phyloP scores from a whole-genome alignment of 2,888 invertebrate genomes.

The Hybos culiciformis region DNA sequence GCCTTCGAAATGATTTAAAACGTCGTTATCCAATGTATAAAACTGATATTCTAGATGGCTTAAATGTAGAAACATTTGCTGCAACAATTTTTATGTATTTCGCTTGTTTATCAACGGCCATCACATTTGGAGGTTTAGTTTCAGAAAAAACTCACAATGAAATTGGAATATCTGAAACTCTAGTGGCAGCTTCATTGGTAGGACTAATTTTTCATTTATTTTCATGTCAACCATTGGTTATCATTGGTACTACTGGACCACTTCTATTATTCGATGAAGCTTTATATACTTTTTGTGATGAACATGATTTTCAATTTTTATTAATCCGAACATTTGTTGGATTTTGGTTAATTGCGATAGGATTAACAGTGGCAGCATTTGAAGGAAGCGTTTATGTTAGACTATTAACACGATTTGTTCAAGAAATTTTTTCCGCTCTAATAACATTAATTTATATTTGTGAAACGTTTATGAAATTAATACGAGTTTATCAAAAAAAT shows the following conservation, averaged over 20 bases:
- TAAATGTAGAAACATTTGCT: constrained; percentile 74
- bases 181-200: constrained; percentile 59
- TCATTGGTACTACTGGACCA: constrained; percentile 85
- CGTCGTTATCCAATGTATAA: constrained; percentile 61
- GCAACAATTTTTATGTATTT: constrained; percentile 91
- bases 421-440: constrained; percentile 86
- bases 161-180: constrained; percentile 82
- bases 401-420: constrained; percentile 77
- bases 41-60: constrained; percentile 70
- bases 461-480: constrained; percentile 66
- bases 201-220: constrained; percentile 73
- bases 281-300: constrained; percentile 63
- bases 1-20: constrained; percentile 69
- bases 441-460: constrained; percentile 86
- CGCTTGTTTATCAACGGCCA: constrained; percentile 73
- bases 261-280: constrained; percentile 82
- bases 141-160: constrained; percentile 74
- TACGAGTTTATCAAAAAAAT: constrained; percentile 54
- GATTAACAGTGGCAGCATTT: constrained; percentile 59
- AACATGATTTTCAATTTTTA: constrained; percentile 63
- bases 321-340: constrained; percentile 76
- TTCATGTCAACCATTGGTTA: constrained; percentile 79
- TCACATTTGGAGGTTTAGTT: constrained; percentile 85
- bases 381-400: constrained; percentile 82
- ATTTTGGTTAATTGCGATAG: constrained; percentile 72